Evolutionary conservation across 2,113 vertebrate species (phyloP).

Genomic region (Antigone vipio): DNA sequence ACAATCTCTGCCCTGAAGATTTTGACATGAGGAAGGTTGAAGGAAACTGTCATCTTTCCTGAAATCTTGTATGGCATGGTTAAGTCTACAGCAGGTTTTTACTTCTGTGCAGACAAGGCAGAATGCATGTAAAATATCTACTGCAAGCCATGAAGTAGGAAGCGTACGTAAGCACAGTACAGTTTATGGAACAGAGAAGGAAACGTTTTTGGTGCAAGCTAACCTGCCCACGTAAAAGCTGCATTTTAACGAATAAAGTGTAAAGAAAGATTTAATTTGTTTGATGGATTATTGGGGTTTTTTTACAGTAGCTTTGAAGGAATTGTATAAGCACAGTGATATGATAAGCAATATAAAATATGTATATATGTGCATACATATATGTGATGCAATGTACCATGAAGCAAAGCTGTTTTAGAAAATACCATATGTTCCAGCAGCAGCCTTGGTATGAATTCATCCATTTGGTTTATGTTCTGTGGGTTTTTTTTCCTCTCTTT

Average conservation of each 20-base stretch:
- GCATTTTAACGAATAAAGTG: neutral
- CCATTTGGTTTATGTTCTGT: neutral
- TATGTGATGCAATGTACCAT: neutral
- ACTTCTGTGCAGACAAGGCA: neutral
- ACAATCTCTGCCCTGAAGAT: neutral
- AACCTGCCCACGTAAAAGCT: neutral
- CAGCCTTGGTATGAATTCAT: neutral
- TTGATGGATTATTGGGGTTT: too few species aligned
- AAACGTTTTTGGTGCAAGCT: neutral
- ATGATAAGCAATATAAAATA: neutral
- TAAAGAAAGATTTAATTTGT: neutral
- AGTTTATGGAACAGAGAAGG: neutral
- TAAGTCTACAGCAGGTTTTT: neutral
- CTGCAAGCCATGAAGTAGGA: neutral
- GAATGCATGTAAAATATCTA: neutral
- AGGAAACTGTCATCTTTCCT: neutral
- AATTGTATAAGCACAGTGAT: neutral
- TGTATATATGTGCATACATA: fast-evolving
- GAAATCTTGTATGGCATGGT: neutral
- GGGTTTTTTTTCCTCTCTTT: neutral
- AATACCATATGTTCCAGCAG: neutral
- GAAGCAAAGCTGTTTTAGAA: neutral
- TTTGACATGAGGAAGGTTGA: neutral
- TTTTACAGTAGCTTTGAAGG: neutral
- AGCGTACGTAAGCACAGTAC: neutral